Conservation (phyloP, 2,113 vertebrate genomes). For the Xerus inauris region DNA sequence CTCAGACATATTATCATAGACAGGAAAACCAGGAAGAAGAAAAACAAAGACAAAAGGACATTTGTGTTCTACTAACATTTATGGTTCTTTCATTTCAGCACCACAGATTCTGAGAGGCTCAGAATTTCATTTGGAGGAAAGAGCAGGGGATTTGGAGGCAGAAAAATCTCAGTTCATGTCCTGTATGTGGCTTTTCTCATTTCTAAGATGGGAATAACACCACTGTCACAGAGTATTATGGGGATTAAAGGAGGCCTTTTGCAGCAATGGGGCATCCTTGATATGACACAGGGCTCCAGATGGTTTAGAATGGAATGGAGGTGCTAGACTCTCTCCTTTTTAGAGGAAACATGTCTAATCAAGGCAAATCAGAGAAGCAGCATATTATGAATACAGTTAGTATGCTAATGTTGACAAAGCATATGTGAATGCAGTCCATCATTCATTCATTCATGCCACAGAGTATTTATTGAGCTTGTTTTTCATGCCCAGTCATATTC, state of each 20-base stretch:
- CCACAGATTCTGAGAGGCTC: not conserved
- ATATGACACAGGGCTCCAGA: not conserved
- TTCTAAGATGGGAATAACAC: not conserved
- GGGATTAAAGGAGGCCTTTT: constrained; percentile 4
- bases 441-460: not conserved
- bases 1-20: not conserved
- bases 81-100: not conserved
- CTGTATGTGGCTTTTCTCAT: not conserved
- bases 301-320: not conserved
- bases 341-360: not conserved
- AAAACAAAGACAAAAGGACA: not conserved
- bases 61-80: not conserved
- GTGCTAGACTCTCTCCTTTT: not conserved
- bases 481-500: not conserved
- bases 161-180: not conserved
- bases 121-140: constrained; percentile 38
- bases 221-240: not conserved
- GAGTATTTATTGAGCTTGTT: not conserved
- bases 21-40: not conserved
- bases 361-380: not conserved
- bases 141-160: constrained; percentile 9
- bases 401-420: not conserved
- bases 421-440: not conserved
- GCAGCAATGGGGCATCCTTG: not conserved
- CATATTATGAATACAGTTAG: not conserved